Conservation (phyloP, 2,888 invertebrate genomes). For the Resseliella maxima region DNA sequence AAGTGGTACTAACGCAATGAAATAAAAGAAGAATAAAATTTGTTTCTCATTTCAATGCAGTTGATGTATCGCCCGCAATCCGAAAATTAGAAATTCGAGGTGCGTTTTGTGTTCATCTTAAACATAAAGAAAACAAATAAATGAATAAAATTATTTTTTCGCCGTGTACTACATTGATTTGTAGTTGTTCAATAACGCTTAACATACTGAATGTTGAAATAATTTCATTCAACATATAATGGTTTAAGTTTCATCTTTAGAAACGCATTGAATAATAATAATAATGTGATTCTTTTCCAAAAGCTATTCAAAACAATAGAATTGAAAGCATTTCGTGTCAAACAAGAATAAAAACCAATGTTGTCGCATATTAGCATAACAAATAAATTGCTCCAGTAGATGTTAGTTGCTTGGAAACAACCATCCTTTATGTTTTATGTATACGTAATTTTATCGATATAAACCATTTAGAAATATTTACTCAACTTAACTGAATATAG, state of each 20-base stretch:
- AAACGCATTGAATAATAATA: not conserved
- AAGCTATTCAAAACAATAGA: not conserved
- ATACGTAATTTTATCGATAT: not conserved
- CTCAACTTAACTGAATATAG: not conserved
- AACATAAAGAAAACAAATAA: not conserved
- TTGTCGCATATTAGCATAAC: not conserved
- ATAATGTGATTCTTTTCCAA: not conserved
- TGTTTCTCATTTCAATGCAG: slow-evolving; percentile 1
- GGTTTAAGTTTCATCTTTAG: not conserved
- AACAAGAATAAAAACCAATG: not conserved
- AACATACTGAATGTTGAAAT: not conserved
- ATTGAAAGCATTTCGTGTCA: not conserved
- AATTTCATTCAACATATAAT: not conserved
- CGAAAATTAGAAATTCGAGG: slow-evolving; percentile 22
- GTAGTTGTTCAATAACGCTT: not conserved
- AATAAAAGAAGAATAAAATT: not conserved
- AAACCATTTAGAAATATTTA: not conserved
- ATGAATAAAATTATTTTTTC: not conserved
- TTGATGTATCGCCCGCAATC: slow-evolving; percentile 8
- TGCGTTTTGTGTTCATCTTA: not conserved
- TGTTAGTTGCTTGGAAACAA: not conserved
- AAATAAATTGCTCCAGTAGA: not conserved
- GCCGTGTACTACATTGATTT: not conserved
- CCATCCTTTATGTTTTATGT: not conserved
- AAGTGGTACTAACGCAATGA: not conserved